Evolutionary conservation across 2,888 invertebrate species (phyloP), one percentile per base, ranked within the genome.

Genomic region (Ornithoptera alexandrae): DNA sequence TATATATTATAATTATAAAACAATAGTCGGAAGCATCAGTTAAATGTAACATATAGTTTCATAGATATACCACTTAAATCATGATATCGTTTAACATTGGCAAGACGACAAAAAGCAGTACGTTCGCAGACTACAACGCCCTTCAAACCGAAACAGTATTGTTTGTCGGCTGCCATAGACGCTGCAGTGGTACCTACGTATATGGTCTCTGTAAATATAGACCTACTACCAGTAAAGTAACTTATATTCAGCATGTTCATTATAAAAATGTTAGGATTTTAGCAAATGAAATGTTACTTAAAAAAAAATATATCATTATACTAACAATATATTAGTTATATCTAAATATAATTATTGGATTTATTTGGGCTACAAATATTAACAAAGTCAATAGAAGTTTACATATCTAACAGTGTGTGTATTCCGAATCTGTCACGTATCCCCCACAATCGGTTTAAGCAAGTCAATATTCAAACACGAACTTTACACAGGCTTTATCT

Each of bases 41-140:
- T 75, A 68, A 65, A 24, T 64, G 70, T 67, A 73, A 72, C 71
- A 70, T 76, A 76, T 76, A 74, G 75, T 72, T 75, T 76, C 70
- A 74, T 69, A 73, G 79, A 67, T 53, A 59, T 80, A 79, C 80
- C 80, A 81, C 82, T 84, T 82, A 82, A 83, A 87, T 84, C 81
- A 81, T 79, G 79, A 87, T 87, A 88, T 89, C 89, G 79, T 80
- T 82, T 89, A 84, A 84, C 87, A 81, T 78, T 75, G 74, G 76
- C 74, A 72, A 72, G 72, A 74, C 70, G 69, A 72, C 80, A 79
- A 85, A 87, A 86, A 79, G 80, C 83, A 78, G 77, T 83, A 85
- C 79, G 87, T 22, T 22, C 1, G 22, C 22, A 22, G 1, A 22
- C 22, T 22, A 30, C 30, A 30, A 30, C 30, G 30, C 30, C 30